Evolutionary conservation across 2,113 vertebrate species (phyloP).

Genomic region (Pterophyllum scalare): DNA sequence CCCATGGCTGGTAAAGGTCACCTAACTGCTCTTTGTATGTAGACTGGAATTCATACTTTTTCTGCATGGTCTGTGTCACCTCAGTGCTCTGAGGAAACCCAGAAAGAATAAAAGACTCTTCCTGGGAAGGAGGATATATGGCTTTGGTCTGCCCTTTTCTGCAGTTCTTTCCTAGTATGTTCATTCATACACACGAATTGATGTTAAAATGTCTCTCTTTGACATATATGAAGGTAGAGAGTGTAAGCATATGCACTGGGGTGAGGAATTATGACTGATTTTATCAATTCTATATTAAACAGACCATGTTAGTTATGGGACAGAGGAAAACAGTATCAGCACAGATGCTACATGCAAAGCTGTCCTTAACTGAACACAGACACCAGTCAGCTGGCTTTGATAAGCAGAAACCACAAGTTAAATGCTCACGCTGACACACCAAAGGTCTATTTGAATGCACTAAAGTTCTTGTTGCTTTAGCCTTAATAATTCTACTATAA

Average conservation of each 20-base stretch:
- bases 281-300: background rate
- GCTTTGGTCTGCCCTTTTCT: constrained; percentile 21
- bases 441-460: constrained; percentile 38
- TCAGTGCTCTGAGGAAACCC: constrained; percentile 40
- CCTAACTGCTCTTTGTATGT: background rate
- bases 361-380: constrained; percentile 14
- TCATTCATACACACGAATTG: background rate
- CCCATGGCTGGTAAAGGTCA: constrained; percentile 10
- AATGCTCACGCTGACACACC: constrained; percentile 6
- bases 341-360: constrained; percentile 42
- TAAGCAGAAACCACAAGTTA: constrained; percentile 31
- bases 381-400: constrained; percentile 35
- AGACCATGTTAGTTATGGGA: background rate
- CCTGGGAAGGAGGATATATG: constrained; percentile 26
- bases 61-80: constrained; percentile 39
- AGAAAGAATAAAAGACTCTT: constrained; percentile 35
- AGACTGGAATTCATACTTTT: constrained; percentile 11
- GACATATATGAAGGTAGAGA: background rate
- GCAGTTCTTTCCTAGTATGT: background rate
- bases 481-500: background rate
- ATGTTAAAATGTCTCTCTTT: background rate
- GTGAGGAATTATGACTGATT: background rate
- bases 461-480: constrained; percentile 12
- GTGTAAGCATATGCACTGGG: background rate
- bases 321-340: background rate